Evolutionary conservation across 2,113 vertebrate species (phyloP), one percentile per base, ranked within the genome.

Genomic region (Barbus barbus): DNA sequence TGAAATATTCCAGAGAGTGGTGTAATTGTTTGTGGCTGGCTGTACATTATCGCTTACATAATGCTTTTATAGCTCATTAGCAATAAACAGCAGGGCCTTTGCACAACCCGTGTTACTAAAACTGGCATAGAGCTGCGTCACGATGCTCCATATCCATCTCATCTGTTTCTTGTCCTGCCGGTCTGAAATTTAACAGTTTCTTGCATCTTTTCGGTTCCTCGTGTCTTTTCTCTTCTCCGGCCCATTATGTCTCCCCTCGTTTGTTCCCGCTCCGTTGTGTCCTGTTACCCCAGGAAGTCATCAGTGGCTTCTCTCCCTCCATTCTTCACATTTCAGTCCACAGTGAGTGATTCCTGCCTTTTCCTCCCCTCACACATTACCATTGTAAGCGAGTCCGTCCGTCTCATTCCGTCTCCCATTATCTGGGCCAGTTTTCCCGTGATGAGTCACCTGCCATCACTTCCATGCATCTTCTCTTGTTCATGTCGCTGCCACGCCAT

Each of bases 301-400:
- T 92, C 91, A 92, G 92, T 90, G 88, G 90, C 90, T 90, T 90
- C 90, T 74, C 56, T 78, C 78, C 82, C 85, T 78, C 65, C 48
- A 26, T 53, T 81, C 58, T 65, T 63, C 84, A 60, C 73, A 75
- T 69, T 82, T 51, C 75, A 18, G 61, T 82, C 84, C 61, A 44
- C 69, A 81, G 77, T 78, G 86, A 85, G 75, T 81, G 73, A 83
- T 83, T 80, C 82, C 41, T 26, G 56, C 38, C 48, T 4, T 65
- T 41, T 82, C 33, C 58, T 61, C 41, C 36, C 9, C 63, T 81
- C 75, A 76, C 56, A 87, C 90, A 92, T 93, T 91, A 91, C 91
- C 91, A 92, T 93, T 90, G 89, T 91, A 92, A 93, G 92, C 90
- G 92, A 93, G 90, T 91, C 90, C 88, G 83, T 74, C 85, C 90